Base-by-base conservation (phyloP, 2,113 vertebrate genomes). In the Nymphicus hollandicus region DNA sequence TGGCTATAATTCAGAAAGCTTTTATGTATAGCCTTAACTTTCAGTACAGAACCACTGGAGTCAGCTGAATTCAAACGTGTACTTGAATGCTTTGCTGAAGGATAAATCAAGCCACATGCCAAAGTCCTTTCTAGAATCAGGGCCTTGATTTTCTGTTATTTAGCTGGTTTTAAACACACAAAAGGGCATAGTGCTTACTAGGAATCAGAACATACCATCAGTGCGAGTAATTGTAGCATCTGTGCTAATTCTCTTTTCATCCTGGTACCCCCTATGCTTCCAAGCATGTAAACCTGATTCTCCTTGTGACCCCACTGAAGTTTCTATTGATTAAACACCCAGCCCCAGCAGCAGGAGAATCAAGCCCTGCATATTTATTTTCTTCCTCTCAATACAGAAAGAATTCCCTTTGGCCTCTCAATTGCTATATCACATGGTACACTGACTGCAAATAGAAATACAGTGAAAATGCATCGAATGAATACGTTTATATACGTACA, bases 371-470 rank as follows among this genome's bases (percentile, higher is more conserved):
- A 68, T 89, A 86, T 93, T 89, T 93, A 91, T 96, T 95, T 88
- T 78, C 87, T 68, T 22, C 85, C 82, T 74, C 90, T 93, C 91
- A 60, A 93, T 50, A 91, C 89, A 72, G 72, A 64, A 81, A 95
- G 83, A 86, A 93, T 86, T 94, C 94, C 93, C 87, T 93, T 90
- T 77, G 82, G 87, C 87, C 46, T 91, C 92, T 89, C 87, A 17
- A 93, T 66, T 86, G 89, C 84, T 66, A 8, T 60, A 89, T 93
- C 94, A 95, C 85, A 49, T 47, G 84, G 64, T 73, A 69, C 33
- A 16, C 43, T 18, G 63, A 93, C 93, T 94, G 91, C 81, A 95
- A 96, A 96, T 83, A 91, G 89, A 93, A 95, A 95, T 91, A 81
- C 78, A 78, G 89, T 31, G 55, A 86, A 95, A 79, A 95, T 71